phyloP scores from a whole-genome alignment of 2,797 vertebrate genomes.

The Sardinella longiceps region DNA sequence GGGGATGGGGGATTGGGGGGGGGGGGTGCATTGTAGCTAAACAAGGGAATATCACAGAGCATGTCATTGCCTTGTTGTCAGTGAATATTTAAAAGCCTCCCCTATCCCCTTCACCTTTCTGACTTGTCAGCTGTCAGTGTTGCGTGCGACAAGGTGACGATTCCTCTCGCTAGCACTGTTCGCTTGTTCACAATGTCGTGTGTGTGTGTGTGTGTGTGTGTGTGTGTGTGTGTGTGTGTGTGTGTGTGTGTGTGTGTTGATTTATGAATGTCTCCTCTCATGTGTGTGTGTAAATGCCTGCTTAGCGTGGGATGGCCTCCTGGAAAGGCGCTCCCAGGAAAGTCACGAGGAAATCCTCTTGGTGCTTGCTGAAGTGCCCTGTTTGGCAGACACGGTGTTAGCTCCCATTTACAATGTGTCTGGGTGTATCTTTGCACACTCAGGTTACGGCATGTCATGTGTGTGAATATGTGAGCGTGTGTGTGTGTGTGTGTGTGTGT shows the following conservation, averaged over 20 bases:
- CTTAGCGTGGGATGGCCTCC: background rate
- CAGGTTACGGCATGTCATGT: background rate
- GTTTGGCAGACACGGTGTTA: background rate
- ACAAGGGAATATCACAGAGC: background rate
- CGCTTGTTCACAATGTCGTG: background rate
- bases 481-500: conserved; percentile 6
- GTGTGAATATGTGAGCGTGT: background rate
- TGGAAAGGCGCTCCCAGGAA: background rate
- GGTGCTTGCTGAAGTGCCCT: background rate
- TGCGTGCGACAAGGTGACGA: background rate
- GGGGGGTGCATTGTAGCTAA: too few species aligned
- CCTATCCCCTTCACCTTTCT: background rate
- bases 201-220: background rate
- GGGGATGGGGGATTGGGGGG: too few species aligned
- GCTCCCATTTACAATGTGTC: too few species aligned
- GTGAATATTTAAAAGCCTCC: background rate
- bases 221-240: background rate
- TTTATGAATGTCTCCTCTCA: conserved; percentile 39
- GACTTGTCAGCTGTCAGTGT: too few species aligned
- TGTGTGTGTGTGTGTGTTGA: conserved; percentile 7
- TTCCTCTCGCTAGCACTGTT: background rate
- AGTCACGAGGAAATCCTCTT: background rate
- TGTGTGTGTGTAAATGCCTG: background rate
- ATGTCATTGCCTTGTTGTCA: background rate
- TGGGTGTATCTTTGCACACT: background rate